These are phyloP conservation scores for Tolmerus cingulatus DNA, from an alignment of 2,888 invertebrate species.

Conservation along the genomic window DNA sequence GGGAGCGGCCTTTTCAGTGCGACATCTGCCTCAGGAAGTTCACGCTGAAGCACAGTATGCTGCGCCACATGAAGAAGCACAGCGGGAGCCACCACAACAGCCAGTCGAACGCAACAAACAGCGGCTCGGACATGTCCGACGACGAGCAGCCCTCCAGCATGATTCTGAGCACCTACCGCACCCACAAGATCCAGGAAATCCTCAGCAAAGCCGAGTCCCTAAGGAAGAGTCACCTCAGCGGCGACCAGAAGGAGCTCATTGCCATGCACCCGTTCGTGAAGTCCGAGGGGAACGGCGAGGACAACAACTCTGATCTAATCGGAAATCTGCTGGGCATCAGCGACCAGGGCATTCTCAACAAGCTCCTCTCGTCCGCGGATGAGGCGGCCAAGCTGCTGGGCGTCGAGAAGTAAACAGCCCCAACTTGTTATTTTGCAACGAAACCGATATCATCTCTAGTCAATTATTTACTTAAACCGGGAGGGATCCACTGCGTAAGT, in stretches of 20 bases:
- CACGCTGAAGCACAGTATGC: constrained; percentile 93
- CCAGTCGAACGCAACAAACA: constrained; percentile 53
- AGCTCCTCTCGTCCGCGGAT: constrained; percentile 80
- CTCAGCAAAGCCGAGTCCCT: constrained; percentile 58
- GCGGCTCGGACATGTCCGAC: constrained; percentile 62
- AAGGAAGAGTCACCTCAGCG: constrained; percentile 54
- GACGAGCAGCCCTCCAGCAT: constrained; percentile 57
- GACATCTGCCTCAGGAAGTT: constrained; percentile 88
- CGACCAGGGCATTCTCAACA: constrained; percentile 85
- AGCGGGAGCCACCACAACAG: constrained; percentile 68
- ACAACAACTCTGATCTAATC: constrained; percentile 75
- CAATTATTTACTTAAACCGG: constrained; percentile 38
- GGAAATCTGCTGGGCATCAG: constrained; percentile 89
- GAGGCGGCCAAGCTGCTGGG: constrained; percentile 89
- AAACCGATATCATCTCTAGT: constrained; percentile 40
- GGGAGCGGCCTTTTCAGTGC: constrained; percentile 91
- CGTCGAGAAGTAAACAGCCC: constrained; percentile 70
- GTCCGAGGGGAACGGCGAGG: constrained; percentile 35
- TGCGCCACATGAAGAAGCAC: constrained; percentile 91
- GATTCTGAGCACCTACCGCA: constrained; percentile 50
- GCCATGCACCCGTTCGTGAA: constrained; percentile 48
- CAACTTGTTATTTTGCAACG: background rate
- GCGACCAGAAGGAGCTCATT: constrained; percentile 59
- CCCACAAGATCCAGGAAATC: constrained; percentile 59
- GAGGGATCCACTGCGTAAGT: constrained; percentile 22